Base-by-base conservation (phyloP, 2,797 vertebrate species). In the Acipenser ruthenus region DNA sequence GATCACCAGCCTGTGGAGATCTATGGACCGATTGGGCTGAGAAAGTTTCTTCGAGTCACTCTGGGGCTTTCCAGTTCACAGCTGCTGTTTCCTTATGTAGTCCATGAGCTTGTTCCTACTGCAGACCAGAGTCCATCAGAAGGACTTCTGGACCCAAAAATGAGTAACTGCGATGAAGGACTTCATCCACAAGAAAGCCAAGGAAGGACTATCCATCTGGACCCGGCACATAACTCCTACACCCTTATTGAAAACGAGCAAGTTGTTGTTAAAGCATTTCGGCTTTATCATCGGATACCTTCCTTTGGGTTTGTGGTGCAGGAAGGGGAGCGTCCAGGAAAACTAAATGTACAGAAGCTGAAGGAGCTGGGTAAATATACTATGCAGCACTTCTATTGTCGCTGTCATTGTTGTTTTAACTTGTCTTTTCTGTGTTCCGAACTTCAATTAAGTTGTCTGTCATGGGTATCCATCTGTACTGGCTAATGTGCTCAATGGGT, bases 231-330 rank as follows among this genome's bases (percentile, higher is more conserved):
- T 4, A 84, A 88, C 37, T 82, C 77, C 0, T 98, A 95, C 72
- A 13, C 74, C 60, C 87, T 98, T 66, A 65, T 93, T 49, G 87
- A 95, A 67, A 86, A 92, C 1, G 83, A 89, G 63, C 89, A 84
- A 70, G 87, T 97, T 72, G 77, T 84, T 0, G 86, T 96, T 8
- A 90, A 88, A 69, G 95, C 93, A 0, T 95, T 98, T 74, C 84
- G 91, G 70, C 84, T 98, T n/a, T 95, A 90, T 67, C 96, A 98
- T 71, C 90, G 94, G 10, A 68, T 97, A 60, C 93, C 95, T 1
- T 97, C 95, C 8, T 97, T 98, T 61, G 95, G 96, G 1, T 98
- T 96, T 72, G 86, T 90, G 13, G 68, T 98, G 18, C 71, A 91
- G 50, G 96, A 98, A 78, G 87, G 77, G 13, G 86, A 93, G 48